A percentile compares a stretch with the other conserved stretches of the same genome.
Conservation (phyloP, 23 tunicate species). For the Halocynthia roretzi region DNA sequence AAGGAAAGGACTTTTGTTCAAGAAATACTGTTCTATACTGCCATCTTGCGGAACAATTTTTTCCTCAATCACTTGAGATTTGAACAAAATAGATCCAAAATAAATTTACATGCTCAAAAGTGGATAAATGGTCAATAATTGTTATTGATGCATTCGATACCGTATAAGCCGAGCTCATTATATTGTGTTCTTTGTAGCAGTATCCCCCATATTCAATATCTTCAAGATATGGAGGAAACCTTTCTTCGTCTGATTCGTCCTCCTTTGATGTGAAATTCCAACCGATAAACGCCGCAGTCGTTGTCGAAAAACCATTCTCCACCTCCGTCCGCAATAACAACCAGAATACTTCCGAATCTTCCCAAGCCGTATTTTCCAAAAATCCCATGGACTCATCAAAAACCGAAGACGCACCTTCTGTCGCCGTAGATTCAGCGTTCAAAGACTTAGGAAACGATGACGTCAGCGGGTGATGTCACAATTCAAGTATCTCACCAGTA, state of each 20-base stretch:
- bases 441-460: conserved; percentile 9
- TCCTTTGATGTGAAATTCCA: conserved; percentile 12
- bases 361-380: neutral
- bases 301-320: too few species aligned
- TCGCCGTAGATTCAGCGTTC: conserved; percentile 21
- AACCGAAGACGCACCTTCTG: conserved; percentile 10
- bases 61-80: too few species aligned
- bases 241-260: conserved; percentile 1
- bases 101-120: too few species aligned
- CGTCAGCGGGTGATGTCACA: neutral
- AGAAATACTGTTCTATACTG: too few species aligned
- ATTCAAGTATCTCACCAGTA: too few species aligned
- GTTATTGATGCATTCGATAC: too few species aligned
- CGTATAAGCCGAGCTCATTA: neutral
- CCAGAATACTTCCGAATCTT: neutral
- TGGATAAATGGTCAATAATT: too few species aligned
- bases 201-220: conserved; percentile 9
- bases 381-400: neutral
- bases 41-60: too few species aligned
- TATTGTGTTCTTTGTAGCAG: conserved; percentile 1
- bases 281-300: conserved; percentile 11
- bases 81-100: too few species aligned
- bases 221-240: neutral
- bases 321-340: neutral
- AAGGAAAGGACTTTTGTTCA: too few species aligned